phyloP scores from a whole-genome alignment of 2,888 invertebrate genomes.

The Hofmannophila pseudospretella region DNA sequence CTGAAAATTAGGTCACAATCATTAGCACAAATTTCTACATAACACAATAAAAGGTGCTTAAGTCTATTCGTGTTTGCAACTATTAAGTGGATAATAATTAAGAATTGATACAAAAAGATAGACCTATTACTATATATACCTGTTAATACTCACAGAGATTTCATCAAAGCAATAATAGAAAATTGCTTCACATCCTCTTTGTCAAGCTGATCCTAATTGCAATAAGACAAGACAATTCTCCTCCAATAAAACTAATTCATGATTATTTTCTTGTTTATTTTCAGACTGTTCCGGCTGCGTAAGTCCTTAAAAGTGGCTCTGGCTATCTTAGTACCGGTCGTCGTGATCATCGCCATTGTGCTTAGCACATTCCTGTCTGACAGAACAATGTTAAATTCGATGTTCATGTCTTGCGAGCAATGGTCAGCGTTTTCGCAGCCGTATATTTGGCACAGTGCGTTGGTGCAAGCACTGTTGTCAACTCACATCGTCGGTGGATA shows the following conservation, averaged over 20 bases:
- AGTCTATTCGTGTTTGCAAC: too few species aligned
- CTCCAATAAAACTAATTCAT: constrained; percentile 3
- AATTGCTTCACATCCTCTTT: too few species aligned
- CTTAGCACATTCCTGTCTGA: constrained; percentile 57
- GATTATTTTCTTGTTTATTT: constrained; percentile 28
- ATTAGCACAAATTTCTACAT: too few species aligned
- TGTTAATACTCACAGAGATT: too few species aligned
- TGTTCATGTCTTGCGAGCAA: constrained; percentile 61
- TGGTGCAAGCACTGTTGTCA: constrained; percentile 81
- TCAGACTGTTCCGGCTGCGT: constrained; percentile 68
- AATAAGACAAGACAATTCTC: neutral
- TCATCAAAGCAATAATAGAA: too few species aligned
- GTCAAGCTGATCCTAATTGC: too few species aligned
- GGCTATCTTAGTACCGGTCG: constrained; percentile 47
- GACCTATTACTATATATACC: too few species aligned
- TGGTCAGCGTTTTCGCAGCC: constrained; percentile 56
- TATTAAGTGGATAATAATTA: too few species aligned
- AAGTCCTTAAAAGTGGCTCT: constrained; percentile 69
- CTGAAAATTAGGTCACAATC: too few species aligned
- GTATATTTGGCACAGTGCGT: constrained; percentile 79
- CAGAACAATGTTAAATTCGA: constrained; percentile 36
- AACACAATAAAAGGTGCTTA: too few species aligned
- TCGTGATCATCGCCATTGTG: constrained; percentile 48
- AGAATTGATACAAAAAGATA: too few species aligned
- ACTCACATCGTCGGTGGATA: constrained; percentile 81